These are phyloP conservation scores for Trachurus trachurus DNA, from an alignment of 2,797 vertebrate species.

Conservation along the genomic window DNA sequence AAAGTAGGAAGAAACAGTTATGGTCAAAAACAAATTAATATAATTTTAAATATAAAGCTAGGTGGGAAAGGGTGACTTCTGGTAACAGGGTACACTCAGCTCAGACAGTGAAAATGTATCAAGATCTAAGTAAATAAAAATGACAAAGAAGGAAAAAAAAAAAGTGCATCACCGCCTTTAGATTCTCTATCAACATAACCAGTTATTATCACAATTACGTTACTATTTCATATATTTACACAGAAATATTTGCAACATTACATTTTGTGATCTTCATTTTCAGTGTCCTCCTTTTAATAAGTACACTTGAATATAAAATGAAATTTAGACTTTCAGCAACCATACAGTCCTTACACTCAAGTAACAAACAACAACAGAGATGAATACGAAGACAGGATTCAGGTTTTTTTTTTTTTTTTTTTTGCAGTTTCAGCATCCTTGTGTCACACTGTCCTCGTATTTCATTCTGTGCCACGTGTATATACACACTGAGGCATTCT, in stretches of 20 bases:
- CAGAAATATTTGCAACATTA: conserved; percentile 68
- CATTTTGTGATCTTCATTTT: conserved; percentile 58
- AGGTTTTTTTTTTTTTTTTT: background rate
- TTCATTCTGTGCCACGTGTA: conserved; percentile 48
- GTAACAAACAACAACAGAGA: conserved; percentile 43
- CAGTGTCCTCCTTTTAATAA: conserved; percentile 73
- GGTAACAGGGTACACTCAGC: background rate
- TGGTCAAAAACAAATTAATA: background rate
- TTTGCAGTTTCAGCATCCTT: conserved; percentile 36
- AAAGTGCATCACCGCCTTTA: conserved; percentile 64
- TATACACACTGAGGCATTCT: conserved; percentile 57
- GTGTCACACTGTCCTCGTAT: conserved; percentile 16
- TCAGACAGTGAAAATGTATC: conserved; percentile 29
- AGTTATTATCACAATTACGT: conserved; percentile 66
- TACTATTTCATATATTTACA: conserved; percentile 64
- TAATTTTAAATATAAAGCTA: conserved; percentile 30
- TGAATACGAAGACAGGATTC: conserved; percentile 32
- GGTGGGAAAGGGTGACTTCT: background rate
- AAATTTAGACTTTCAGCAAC: conserved; percentile 49
- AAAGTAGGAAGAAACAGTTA: conserved; percentile 2
- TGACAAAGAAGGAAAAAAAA: background rate
- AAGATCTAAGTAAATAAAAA: conserved; percentile 28
- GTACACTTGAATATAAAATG: conserved; percentile 87
- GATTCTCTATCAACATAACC: conserved; percentile 47
- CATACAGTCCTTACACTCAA: conserved; percentile 49